These are phyloP conservation scores for Actinemys pallida DNA, from an alignment of 2,113 vertebrate genomes.

Conservation along the genomic window DNA sequence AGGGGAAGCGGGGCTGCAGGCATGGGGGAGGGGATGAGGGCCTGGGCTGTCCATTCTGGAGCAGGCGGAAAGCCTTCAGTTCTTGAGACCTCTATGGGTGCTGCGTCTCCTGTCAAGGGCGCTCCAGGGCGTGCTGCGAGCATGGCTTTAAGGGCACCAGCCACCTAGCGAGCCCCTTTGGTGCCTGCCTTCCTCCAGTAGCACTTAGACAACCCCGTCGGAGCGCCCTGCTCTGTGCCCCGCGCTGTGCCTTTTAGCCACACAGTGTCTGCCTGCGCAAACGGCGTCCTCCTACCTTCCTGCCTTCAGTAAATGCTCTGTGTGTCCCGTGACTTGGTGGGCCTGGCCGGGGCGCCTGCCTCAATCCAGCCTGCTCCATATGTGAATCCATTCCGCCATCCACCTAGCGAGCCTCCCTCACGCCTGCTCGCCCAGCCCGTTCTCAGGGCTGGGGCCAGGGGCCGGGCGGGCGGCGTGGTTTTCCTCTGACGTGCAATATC, in stretches of 20 bases:
- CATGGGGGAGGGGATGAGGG: background rate
- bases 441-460: background rate
- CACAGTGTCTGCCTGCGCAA: background rate
- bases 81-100: background rate
- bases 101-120: background rate
- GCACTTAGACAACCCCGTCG: background rate
- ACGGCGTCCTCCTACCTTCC: background rate
- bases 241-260: constrained; percentile 16
- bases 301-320: background rate
- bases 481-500: background rate
- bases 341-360: background rate
- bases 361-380: background rate
- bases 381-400: background rate
- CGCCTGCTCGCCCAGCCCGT: background rate
- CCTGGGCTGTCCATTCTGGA: too few relatives aligned
- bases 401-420: background rate
- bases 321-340: background rate
- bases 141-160: background rate
- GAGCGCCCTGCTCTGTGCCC: background rate
- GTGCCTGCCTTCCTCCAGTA: constrained; percentile 25
- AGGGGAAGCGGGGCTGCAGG: background rate
- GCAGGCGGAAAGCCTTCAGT: background rate
- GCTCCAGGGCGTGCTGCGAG: background rate
- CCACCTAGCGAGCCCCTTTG: background rate
- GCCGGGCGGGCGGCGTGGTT: background rate